Percentiles rank a stretch among this genome's conserved stretches.
phyloP scores from a whole-genome alignment of 2,797 vertebrate genomes.

The Ptychadena robeensis region DNA sequence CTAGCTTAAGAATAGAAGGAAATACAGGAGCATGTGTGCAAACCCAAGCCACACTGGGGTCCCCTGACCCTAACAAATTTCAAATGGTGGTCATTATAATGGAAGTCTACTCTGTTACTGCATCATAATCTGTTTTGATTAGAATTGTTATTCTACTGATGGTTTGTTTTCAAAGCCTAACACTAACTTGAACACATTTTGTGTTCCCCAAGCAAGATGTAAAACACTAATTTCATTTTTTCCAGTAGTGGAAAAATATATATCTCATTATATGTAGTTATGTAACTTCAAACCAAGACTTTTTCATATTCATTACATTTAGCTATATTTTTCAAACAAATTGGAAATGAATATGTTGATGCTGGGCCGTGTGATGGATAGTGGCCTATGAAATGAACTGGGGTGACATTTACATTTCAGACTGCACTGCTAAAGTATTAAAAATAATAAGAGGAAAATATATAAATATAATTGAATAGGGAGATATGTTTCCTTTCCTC shows the following conservation, averaged over 20 bases:
- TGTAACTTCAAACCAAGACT: constrained; percentile 3
- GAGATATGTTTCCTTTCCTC: constrained; percentile 34
- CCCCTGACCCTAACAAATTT: no score
- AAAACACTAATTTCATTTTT: background rate
- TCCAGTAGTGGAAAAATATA: constrained; percentile 13
- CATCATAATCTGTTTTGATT: no score
- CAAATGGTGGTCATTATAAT: no score
- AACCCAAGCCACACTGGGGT: no score
- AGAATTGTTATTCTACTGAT: background rate
- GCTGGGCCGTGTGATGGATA: constrained; percentile 25
- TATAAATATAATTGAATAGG: constrained; percentile 44
- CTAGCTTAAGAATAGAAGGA: no score
- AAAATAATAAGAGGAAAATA: constrained; percentile 36
- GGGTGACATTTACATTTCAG: constrained; percentile 44
- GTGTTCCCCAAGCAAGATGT: background rate
- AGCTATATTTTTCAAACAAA: constrained; percentile 42
- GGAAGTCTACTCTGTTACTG: no score
- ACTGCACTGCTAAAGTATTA: constrained; percentile 33
- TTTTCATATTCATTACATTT: constrained; percentile 16
- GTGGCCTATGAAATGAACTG: constrained; percentile 32
- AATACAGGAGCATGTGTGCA: no score
- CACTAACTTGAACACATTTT: background rate
- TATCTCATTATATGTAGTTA: constrained; percentile 3
- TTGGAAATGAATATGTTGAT: constrained; percentile 23
- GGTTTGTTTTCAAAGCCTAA: background rate